phyloP scores from a whole-genome alignment of 2,113 vertebrate genomes.

The Morphnarchus princeps region DNA sequence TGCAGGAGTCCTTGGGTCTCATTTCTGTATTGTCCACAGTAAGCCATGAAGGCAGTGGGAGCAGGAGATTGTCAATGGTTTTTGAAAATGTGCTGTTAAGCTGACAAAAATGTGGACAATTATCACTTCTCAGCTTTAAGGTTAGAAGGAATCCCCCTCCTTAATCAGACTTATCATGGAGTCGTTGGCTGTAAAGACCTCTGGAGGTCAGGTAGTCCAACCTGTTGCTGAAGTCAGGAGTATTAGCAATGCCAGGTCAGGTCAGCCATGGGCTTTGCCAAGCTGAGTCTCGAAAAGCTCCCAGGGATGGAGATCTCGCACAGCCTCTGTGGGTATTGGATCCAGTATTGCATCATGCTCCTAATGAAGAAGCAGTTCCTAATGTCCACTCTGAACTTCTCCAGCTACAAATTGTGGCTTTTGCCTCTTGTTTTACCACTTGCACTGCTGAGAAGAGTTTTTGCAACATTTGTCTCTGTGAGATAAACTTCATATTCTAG shows the following conservation, averaged over 20 bases:
- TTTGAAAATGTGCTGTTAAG: not conserved
- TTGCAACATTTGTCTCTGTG: not conserved
- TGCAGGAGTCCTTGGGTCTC: not conserved
- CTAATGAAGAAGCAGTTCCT: not conserved
- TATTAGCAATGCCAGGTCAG: not conserved
- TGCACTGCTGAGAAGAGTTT: not conserved
- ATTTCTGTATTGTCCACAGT: not conserved
- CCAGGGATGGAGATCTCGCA: not conserved
- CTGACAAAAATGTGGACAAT: not conserved
- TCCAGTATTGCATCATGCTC: not conserved
- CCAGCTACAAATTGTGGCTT: not conserved
- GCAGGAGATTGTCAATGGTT: not conserved
- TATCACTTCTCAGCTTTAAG: not conserved
- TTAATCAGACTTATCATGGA: not conserved
- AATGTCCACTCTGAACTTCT: not conserved
- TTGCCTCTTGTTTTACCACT: not conserved
- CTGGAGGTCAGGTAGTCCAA: not conserved
- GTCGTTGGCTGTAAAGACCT: not conserved
- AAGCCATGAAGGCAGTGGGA: not conserved
- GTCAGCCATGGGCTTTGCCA: not conserved
- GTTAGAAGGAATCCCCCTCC: not conserved
- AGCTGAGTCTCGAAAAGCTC: not conserved
- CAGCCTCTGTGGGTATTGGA: not conserved
- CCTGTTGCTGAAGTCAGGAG: not conserved
- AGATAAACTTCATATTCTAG: not conserved